phyloP scores from a whole-genome alignment of 2,113 vertebrate species.

The human (Homo sapiens) region DNA sequence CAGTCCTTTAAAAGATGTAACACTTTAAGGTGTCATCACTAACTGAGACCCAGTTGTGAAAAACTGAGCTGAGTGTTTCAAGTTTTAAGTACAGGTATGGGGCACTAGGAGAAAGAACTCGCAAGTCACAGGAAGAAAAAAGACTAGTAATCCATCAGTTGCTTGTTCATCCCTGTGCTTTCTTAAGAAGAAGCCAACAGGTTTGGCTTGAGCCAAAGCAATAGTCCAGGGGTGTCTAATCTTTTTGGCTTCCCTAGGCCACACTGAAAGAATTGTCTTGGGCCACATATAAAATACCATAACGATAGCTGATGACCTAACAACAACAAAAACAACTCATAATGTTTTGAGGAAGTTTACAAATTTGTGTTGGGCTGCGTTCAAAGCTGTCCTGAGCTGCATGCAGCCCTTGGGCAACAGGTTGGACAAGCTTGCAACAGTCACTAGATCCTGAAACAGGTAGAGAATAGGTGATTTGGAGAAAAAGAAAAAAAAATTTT shows the following conservation, averaged over 20 bases:
- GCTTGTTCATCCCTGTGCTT: not conserved
- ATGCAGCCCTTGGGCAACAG: too few species aligned
- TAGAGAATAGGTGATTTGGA: slow-evolving; percentile 24
- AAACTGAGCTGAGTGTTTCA: not conserved
- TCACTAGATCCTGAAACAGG: slow-evolving; percentile 25
- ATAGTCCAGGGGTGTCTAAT: not conserved
- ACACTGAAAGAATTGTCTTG: too few species aligned
- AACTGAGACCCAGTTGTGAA: slow-evolving; percentile 34
- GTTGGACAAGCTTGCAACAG: not conserved
- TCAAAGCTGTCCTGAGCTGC: too few species aligned
- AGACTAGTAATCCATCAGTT: not conserved
- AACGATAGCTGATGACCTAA: too few species aligned
- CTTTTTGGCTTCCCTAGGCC: too few species aligned
- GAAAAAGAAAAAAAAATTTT: not conserved
- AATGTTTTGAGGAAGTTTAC: too few species aligned
- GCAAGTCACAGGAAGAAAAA: not conserved
- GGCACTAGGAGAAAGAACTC: slow-evolving; percentile 3
- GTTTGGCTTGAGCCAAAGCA: slow-evolving; percentile 38
- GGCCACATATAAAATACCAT: too few species aligned
- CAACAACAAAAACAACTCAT: too few species aligned
- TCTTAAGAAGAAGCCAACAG: slow-evolving; percentile 2
- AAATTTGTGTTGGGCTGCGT: too few species aligned
- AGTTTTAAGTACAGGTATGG: not conserved
- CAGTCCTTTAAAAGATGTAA: not conserved
- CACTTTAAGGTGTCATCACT: not conserved